Base-by-base conservation (phyloP, 2,797 vertebrate species). In the Novumbra hubbsi region DNA sequence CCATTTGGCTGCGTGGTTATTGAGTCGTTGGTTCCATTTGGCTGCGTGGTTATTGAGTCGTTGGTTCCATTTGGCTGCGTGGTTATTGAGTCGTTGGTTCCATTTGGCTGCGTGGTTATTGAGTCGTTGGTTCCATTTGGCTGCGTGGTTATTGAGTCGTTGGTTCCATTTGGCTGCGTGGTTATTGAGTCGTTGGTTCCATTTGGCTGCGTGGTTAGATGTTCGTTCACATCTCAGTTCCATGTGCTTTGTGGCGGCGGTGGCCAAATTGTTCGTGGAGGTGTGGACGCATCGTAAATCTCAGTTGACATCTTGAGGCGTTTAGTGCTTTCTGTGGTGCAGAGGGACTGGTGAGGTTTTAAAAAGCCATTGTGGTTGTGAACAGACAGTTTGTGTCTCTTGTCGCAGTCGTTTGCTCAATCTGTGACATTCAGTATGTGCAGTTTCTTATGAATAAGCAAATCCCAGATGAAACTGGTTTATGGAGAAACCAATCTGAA, bases 271-370 rank as follows among this genome's bases (percentile, higher is more conserved):
- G 9, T 11, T 14, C 11, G 41, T 4, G 9, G 9, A 12, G 41
- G 2, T 45, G 41, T 14, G 9, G 12, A 11, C 12, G 3, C 12
- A 60, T 12, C 4, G 9, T 60, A 17, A 12, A 60, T 60, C 55
- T 12, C 55, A 24, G n/a, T 60, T n/a, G 55, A 24, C 24, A 12
- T 60, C 24, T 27, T 24, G 21, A 24, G 12, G 24, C 24, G 55
- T 60, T 60, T 60, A 14, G 55, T 88, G 81, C 74, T 82, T 73
- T 67, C 32, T 73, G 63, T 65, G 63, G 63, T 21, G 4, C 55
- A 0, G 4, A 11, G 55, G 24, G 55, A 21, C 55, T n/a, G 30
- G 27, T 1, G 60, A 27, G 27, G 60, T 28, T 63, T 27, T 24
- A 12, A 63, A 63, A 63, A 63, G 27, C 24, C 60, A 30, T 28